These are phyloP conservation scores for Notechis scutatus DNA, from an alignment of 2,113 vertebrate species.

Conservation along the genomic window DNA sequence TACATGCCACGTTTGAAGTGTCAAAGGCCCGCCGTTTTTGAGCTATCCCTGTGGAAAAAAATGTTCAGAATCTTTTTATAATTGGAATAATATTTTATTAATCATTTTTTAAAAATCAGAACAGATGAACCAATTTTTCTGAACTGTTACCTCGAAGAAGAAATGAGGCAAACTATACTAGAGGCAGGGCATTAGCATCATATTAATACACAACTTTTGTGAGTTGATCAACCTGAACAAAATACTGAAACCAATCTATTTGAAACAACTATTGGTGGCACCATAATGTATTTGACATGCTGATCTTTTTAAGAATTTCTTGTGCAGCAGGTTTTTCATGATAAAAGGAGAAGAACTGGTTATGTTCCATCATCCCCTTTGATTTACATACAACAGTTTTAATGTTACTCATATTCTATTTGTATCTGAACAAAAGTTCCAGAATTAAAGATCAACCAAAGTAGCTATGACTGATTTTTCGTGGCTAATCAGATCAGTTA, in stretches of 20 bases:
- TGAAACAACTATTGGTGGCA: neutral
- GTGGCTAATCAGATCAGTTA: neutral
- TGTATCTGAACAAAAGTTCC: conserved; percentile 20
- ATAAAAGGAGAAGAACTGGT: conserved; percentile 1
- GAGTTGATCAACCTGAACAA: conserved; percentile 2
- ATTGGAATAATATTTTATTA: conserved; percentile 47
- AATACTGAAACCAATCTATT: neutral
- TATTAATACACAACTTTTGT: neutral
- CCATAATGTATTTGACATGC: neutral
- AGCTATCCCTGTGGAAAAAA: conserved; percentile 71
- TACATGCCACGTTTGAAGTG: conserved; percentile 69
- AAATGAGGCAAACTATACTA: conserved; percentile 10
- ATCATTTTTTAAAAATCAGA: conserved; percentile 41
- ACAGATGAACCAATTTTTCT: conserved; percentile 31
- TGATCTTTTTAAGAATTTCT: conserved; percentile 19
- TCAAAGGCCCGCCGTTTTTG: conserved; percentile 69
- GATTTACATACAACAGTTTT: conserved; percentile 22
- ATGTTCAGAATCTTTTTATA: conserved; percentile 66
- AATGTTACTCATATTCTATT: neutral
- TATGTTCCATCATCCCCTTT: conserved; percentile 32
- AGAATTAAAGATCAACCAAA: neutral
- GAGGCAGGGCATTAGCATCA: neutral
- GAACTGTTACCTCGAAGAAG: neutral
- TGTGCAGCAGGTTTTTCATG: neutral
- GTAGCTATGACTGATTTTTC: neutral